phyloP scores from a whole-genome alignment of 2,113 vertebrate genomes.

The Solea solea region DNA sequence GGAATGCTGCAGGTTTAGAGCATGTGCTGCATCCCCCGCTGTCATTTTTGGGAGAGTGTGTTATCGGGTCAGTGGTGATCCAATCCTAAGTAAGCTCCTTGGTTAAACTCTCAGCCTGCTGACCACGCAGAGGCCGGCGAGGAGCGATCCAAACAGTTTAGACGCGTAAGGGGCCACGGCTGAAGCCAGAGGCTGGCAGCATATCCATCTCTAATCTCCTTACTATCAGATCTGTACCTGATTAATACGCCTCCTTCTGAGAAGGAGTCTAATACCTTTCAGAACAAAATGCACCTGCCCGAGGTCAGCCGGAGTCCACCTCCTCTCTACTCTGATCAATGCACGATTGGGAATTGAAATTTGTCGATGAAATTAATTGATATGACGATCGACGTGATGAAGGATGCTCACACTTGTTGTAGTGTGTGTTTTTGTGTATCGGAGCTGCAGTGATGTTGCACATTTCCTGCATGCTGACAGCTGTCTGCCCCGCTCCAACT shows the following conservation, averaged over 20 bases:
- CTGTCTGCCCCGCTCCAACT: slow-evolving; percentile 40
- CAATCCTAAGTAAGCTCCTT: slow-evolving; percentile 78
- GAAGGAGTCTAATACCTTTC: slow-evolving; percentile 69
- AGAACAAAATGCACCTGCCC: slow-evolving; percentile 54
- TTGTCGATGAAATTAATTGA: slow-evolving; percentile 13
- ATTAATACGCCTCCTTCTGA: slow-evolving; percentile 76
- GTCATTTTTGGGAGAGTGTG: slow-evolving; percentile 74
- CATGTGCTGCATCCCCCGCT: slow-evolving; percentile 1
- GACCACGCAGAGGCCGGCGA: slow-evolving; percentile 72
- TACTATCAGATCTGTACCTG: slow-evolving; percentile 80
- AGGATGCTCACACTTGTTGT: not conserved
- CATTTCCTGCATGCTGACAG: slow-evolving; percentile 52
- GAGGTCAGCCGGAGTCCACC: slow-evolving; percentile 49
- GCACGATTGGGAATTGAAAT: slow-evolving; percentile 13
- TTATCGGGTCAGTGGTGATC: slow-evolving; percentile 80
- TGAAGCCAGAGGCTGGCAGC: slow-evolving; percentile 62
- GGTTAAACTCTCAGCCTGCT: slow-evolving; percentile 80
- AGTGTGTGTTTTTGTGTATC: not conserved
- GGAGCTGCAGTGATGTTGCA: slow-evolving; percentile 16
- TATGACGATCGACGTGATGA: not conserved
- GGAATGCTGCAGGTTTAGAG: slow-evolving; percentile 19
- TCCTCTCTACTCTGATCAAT: slow-evolving; percentile 29
- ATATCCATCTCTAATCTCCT: slow-evolving; percentile 79
- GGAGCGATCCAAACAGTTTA: slow-evolving; percentile 72
- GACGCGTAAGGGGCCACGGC: slow-evolving; percentile 50